Conservation (phyloP, 1,140 invertebrate species). For the Wiebesia pumilae region DNA sequence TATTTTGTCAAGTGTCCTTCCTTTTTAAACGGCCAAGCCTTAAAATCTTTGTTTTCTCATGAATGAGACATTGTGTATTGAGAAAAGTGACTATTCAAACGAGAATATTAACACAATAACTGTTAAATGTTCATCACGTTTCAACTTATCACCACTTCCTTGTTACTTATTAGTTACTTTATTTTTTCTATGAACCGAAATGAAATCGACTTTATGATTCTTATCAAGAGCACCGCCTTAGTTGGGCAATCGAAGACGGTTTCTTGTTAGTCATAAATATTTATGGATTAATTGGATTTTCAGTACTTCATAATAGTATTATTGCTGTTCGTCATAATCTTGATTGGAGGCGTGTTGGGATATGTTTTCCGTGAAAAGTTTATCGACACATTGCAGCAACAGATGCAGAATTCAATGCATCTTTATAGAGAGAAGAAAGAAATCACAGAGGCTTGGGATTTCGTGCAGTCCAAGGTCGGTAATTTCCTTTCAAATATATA, state of each 20-base stretch:
- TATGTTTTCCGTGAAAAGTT: constrained; percentile 91
- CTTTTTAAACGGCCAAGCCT: too few species aligned
- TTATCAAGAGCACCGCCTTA: neutral
- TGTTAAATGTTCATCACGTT: too few species aligned
- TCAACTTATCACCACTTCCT: too few species aligned
- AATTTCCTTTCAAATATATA: neutral
- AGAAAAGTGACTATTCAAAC: too few species aligned
- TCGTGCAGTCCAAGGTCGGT: constrained; percentile 81
- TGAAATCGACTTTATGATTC: neutral
- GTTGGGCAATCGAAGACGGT: neutral
- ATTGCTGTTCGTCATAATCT: constrained; percentile 89
- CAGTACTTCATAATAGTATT: constrained; percentile 92
- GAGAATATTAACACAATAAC: too few species aligned
- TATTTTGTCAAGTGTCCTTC: too few species aligned
- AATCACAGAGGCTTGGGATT: constrained; percentile 88
- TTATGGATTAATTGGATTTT: constrained; percentile 65
- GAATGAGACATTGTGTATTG: too few species aligned
- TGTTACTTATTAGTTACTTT: too few species aligned
- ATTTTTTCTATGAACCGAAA: neutral
- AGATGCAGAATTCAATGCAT: constrained; percentile 85
- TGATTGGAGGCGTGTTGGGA: constrained; percentile 90
- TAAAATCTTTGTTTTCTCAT: too few species aligned
- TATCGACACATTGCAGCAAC: constrained; percentile 81
- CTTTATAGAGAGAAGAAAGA: constrained; percentile 81
- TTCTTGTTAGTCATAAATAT: neutral